These are phyloP conservation scores for Catharus fuscescens DNA, from an alignment of 2,113 vertebrate species.

Conservation along the genomic window DNA sequence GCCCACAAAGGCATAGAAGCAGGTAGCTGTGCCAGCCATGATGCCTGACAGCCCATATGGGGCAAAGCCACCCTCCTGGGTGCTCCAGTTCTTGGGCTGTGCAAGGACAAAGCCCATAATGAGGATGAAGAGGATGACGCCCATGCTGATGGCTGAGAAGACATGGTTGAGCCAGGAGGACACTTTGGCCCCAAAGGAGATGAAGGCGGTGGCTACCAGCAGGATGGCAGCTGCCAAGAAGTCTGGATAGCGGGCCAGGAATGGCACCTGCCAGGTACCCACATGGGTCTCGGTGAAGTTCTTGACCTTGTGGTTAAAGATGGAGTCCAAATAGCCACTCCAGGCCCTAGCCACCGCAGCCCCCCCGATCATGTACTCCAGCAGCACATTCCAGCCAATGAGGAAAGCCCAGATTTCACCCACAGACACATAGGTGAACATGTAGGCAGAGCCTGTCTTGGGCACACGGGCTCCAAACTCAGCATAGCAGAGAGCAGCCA, in stretches of 20 bases:
- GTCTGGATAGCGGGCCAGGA: conserved; percentile 90
- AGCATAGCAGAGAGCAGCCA: conserved; percentile 94
- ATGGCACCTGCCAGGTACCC: conserved; percentile 87
- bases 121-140: conserved; percentile 86
- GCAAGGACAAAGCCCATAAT: conserved; percentile 90
- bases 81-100: conserved; percentile 88
- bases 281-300: conserved; percentile 90
- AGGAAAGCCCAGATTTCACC: conserved; percentile 98
- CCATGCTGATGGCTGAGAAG: conserved; percentile 87
- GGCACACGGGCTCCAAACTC: conserved; percentile 95
- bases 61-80: conserved; percentile 88
- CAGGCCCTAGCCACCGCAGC: conserved; percentile 93
- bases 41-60: conserved; percentile 91
- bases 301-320: conserved; percentile 91
- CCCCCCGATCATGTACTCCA: conserved; percentile 94
- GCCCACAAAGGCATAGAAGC: conserved; percentile 95
- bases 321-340: conserved; percentile 94
- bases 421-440: conserved; percentile 95
- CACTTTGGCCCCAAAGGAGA: conserved; percentile 92
- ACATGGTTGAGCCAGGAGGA: conserved; percentile 96
- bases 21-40: conserved; percentile 92
- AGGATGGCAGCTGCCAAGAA: conserved; percentile 87
- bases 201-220: conserved; percentile 85
- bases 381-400: conserved; percentile 94
- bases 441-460: conserved; percentile 94